Evolutionary conservation across 2,113 vertebrate species (phyloP).

Genomic region (Ivindomyrus marchei): DNA sequence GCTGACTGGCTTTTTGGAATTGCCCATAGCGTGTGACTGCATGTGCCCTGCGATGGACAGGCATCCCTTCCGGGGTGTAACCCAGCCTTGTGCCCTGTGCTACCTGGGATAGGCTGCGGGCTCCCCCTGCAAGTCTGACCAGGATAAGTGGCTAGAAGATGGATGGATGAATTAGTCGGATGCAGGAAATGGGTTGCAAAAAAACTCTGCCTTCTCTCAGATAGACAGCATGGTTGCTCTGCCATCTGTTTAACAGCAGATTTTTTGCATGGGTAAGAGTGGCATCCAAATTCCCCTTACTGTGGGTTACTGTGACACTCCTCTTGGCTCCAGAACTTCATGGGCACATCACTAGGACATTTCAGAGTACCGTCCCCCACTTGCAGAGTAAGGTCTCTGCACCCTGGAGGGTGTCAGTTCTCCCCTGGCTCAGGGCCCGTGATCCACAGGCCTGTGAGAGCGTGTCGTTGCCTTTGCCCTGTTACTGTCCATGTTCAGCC

Average conservation of each 20-base stretch:
- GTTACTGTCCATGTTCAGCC: neutral
- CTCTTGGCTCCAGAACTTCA: neutral
- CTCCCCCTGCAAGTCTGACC: neutral
- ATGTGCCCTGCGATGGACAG: neutral
- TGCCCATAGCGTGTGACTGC: neutral
- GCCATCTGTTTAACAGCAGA: neutral
- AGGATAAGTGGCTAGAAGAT: neutral
- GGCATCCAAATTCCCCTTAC: neutral
- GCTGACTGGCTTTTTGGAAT: neutral
- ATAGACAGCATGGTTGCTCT: neutral
- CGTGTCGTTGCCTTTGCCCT: neutral
- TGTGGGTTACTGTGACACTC: slow-evolving; percentile 3
- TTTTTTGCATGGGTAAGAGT: neutral
- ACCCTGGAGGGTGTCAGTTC: neutral
- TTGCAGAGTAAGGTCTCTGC: neutral
- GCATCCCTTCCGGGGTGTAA: neutral
- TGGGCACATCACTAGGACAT: neutral
- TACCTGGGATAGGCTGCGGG: neutral
- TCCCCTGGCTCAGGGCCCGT: neutral
- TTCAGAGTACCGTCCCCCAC: neutral
- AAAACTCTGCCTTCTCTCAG: neutral
- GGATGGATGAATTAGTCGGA: neutral
- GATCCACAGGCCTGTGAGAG: neutral
- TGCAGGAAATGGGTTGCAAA: neutral
- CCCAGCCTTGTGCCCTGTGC: neutral